Conservation (phyloP, 2,888 invertebrate species). For the Scaptomyza cyrtandrae region DNA sequence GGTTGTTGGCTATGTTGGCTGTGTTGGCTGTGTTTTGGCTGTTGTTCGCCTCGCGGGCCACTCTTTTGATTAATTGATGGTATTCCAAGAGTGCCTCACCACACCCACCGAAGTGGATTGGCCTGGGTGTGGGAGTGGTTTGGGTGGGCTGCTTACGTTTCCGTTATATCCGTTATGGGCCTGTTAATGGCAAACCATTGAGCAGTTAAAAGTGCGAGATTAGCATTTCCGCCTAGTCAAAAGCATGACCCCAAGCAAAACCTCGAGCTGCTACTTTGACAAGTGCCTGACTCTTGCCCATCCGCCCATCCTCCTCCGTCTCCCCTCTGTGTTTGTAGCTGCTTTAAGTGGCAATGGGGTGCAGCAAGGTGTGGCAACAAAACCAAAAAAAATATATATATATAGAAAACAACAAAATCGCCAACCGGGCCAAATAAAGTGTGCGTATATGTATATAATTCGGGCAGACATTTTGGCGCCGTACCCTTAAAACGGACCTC, state of each 20-base stretch:
- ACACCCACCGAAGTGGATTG: constrained; percentile 24
- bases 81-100: constrained; percentile 55
- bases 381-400: too few species aligned
- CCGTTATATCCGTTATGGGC: constrained; percentile 69
- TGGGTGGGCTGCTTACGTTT: not conserved
- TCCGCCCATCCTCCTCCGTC: not conserved
- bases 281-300: constrained; percentile 27
- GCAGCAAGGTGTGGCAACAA: constrained; percentile 42
- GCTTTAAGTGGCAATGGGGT: constrained; percentile 36
- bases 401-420: not conserved
- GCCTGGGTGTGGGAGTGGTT: not conserved
- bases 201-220: constrained; percentile 72
- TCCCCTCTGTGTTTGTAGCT: not conserved
- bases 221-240: constrained; percentile 58
- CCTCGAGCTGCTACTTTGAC: constrained; percentile 31
- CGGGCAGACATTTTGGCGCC: constrained; percentile 45
- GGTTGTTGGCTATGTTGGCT: not conserved
- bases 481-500: not conserved
- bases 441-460: constrained; percentile 9
- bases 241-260: constrained; percentile 36
- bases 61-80: constrained; percentile 79
- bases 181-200: constrained; percentile 75
- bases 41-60: constrained; percentile 59
- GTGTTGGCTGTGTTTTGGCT: not conserved
- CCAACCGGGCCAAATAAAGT: not conserved